phyloP scores from a whole-genome alignment of 2,797 vertebrate species.

The Perodicticus potto region DNA sequence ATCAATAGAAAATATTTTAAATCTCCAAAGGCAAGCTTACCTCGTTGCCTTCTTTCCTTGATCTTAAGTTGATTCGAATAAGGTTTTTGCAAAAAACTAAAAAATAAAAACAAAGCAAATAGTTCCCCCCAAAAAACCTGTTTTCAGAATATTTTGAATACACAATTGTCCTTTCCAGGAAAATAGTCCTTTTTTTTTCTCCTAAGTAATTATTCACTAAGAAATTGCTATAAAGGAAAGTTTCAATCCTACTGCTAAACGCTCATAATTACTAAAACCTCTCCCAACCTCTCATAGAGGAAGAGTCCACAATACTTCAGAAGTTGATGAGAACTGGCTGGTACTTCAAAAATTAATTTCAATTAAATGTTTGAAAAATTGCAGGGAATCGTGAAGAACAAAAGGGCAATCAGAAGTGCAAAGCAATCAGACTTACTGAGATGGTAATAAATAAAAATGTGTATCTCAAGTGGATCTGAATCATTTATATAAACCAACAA shows the following conservation, averaged over 20 bases:
- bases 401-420: conserved; percentile 10
- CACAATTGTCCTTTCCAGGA: neutral
- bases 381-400: conserved; percentile 12
- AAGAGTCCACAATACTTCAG: conserved; percentile 44
- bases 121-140: neutral
- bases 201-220: neutral
- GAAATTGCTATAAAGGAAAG: neutral
- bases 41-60: conserved; percentile 35
- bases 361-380: conserved; percentile 49
- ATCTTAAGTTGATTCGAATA: conserved; percentile 41
- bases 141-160: conserved; percentile 52
- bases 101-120: neutral
- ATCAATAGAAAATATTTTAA: neutral
- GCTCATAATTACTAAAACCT: conserved; percentile 7
- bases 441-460: conserved; percentile 24
- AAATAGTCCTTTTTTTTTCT: conserved; percentile 19
- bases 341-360: conserved; percentile 68
- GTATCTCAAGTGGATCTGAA: conserved; percentile 44
- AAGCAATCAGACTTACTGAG: conserved; percentile 22
- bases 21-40: conserved; percentile 58
- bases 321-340: conserved; percentile 80
- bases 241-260: neutral
- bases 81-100: conserved; percentile 60
- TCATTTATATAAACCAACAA: conserved; percentile 31
- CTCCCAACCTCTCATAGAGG: neutral